Evolutionary conservation across 1,140 invertebrate species (phyloP).

Genomic region (Hetaerina americana): DNA sequence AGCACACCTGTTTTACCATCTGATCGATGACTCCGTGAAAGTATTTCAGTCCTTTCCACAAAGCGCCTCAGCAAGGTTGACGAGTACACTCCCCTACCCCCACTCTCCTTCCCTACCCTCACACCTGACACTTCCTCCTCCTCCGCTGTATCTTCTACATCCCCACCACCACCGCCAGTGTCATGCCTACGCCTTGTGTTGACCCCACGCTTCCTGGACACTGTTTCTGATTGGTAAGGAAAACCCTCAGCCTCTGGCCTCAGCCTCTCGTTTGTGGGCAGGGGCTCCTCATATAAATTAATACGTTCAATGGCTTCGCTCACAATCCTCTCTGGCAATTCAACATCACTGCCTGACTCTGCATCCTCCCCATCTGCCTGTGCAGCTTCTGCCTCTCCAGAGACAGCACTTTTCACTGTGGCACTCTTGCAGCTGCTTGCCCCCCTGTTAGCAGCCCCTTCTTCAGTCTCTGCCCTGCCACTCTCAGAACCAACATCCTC

Average conservation of each 20-base stretch:
- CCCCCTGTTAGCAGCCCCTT: neutral
- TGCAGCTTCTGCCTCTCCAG: neutral
- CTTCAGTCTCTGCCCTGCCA: constrained; percentile 17
- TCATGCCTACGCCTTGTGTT: neutral
- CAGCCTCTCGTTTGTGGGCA: constrained; percentile 36
- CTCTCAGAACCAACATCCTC: constrained; percentile 28
- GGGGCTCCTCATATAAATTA: constrained; percentile 25
- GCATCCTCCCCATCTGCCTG: neutral
- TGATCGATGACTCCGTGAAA: constrained; percentile 20
- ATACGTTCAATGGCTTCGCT: constrained; percentile 44
- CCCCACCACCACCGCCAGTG: neutral
- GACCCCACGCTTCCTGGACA: neutral
- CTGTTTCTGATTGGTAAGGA: constrained; percentile 19
- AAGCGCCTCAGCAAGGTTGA: constrained; percentile 36
- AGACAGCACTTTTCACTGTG: neutral
- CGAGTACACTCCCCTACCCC: constrained; percentile 31
- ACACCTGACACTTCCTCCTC: constrained; percentile 31
- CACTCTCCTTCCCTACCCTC: constrained; percentile 32
- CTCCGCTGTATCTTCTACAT: constrained; percentile 22
- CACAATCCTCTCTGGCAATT: constrained; percentile 46
- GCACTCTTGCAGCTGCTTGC: neutral
- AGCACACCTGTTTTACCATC: neutral
- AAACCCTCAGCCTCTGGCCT: constrained; percentile 47
- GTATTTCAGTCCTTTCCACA: constrained; percentile 35
- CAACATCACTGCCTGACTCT: constrained; percentile 52